Evolutionary conservation across 2,797 vertebrate genomes (phyloP), one percentile per base, ranked within the genome.

Genomic region (Dryobates pubescens): DNA sequence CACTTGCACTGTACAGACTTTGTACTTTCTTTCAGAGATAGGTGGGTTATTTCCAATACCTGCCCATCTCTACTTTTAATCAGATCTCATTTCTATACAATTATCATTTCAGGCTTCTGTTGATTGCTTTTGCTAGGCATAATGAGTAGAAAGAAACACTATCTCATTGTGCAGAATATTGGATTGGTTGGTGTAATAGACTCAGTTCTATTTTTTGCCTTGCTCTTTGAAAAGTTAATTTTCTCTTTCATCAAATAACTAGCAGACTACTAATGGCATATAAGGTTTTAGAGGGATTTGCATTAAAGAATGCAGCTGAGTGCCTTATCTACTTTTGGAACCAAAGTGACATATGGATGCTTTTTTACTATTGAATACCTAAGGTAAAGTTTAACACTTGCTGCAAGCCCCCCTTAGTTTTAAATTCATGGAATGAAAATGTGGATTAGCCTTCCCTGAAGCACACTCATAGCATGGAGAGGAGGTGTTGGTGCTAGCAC

Each of bases 171-270:
- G 92, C 83, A 82, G 95, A 95, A 96, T 96, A 97, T 97, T 96
- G 96, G 91, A 96, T 96, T 95, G 94, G 95, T 88, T 94, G 90
- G 81, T 90, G 63, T 96, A 96, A 96, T 96, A 95, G 95, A 92
- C 90, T 95, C 80, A 24, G 76, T 92, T 93, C 92, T 96, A 88
- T 96, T 96, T 97, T 95, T 97, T 90, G 79, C 86, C 91, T 82
- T 78, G 91, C 84, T 95, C 91, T 96, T 96, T 95, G 93, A 96
- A 96, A 96, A 96, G 92, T 95, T 96, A 96, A 97, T 97, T 96
- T 97, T 96, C 94, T 96, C 94, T 96, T 97, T 97, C 96, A 97
- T 95, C 95, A 95, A 95, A 92, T 95, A 96, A 94, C 93, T 91
- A 94, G 82, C 89, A 91, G 86, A 94, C 91, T 95, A 91, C 92